These are phyloP conservation scores for Thereva unica DNA, from an alignment of 2,888 invertebrate genomes.

Conservation along the genomic window DNA sequence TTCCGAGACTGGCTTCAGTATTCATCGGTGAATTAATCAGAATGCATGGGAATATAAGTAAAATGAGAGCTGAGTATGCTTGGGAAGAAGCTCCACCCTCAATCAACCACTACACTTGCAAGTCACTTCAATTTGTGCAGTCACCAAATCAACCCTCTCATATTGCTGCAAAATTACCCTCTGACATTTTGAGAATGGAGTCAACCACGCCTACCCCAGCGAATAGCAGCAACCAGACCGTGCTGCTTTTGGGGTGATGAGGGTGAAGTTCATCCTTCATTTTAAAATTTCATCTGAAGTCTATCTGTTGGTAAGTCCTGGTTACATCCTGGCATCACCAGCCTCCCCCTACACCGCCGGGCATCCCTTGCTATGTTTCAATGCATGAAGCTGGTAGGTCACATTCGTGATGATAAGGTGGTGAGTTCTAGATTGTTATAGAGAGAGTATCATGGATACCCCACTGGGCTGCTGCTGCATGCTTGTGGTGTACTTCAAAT, in stretches of 20 bases:
- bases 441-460: conserved; percentile 23
- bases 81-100: conserved; percentile 35
- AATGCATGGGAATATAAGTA: conserved; percentile 1
- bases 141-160: conserved; percentile 58
- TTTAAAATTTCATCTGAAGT: conserved; percentile 40
- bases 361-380: neutral
- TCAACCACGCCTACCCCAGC: conserved; percentile 41
- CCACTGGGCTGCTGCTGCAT: neutral
- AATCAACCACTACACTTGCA: conserved; percentile 20
- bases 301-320: conserved; percentile 41
- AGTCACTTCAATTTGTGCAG: conserved; percentile 56
- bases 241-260: neutral
- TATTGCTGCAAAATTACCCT: conserved; percentile 42
- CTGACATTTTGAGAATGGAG: conserved; percentile 40
- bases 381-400: conserved; percentile 42
- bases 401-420: conserved; percentile 35
- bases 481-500: conserved; percentile 43
- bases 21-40: conserved; percentile 15
- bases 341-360: conserved; percentile 13
- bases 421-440: conserved; percentile 17
- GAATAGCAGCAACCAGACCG: conserved; percentile 1
- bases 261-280: conserved; percentile 37
- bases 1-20: conserved; percentile 19
- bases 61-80: conserved; percentile 18
- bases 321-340: conserved; percentile 17